Base-by-base conservation (phyloP, 2,888 invertebrate species). In the Disparrhopalites patrizii region DNA sequence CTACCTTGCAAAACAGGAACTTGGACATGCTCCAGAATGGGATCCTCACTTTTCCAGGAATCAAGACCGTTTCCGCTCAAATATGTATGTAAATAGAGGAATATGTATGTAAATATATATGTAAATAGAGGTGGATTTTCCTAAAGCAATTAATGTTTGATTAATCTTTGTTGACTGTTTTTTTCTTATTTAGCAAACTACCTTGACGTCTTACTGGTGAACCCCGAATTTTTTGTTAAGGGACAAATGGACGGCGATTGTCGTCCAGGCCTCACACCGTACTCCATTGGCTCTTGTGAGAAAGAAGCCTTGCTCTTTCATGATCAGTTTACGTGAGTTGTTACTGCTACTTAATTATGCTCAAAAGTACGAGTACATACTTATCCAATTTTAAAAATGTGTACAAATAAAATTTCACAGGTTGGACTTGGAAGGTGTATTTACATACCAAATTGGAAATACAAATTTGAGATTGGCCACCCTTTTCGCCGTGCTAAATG, bases 381-480 rank as follows among this genome's bases (percentile, higher is more conserved):
- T 10, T 43, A 10, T 10, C 5, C 5, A 43, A 43, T 43, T 43
- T 43, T 15, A 43, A 10, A 10, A n/a, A 43, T 43, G 5, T 18
- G 43, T 18, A 43, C n/a, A 5, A 43, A 10, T 43, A 43, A 10
- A 10, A n/a, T 43, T 43, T 43, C 5, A 43, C 20, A 43, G 43
- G 4, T 20, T 43, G 5, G 43, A 43, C 43, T 4, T 43, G 8
- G 43, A 43, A 43, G 43, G 43, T 10, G 5, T 43, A 15, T 43
- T 43, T 20, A 43, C 43, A 18, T 43, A 43, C 43, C 43, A 43
- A 43, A 20, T 43, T 18, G 43, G 43, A 43, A 43, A 43, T n/a
- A 43, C 43, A 15, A 43, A 43, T 20, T 20, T 43, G 15, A 15
- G 43, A 15, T 20, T 43, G n/a, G 43, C n/a, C 5, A 20, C 20